Evolutionary conservation across 2,888 invertebrate species (phyloP).

Genomic region (Entomobrya multifasciata): DNA sequence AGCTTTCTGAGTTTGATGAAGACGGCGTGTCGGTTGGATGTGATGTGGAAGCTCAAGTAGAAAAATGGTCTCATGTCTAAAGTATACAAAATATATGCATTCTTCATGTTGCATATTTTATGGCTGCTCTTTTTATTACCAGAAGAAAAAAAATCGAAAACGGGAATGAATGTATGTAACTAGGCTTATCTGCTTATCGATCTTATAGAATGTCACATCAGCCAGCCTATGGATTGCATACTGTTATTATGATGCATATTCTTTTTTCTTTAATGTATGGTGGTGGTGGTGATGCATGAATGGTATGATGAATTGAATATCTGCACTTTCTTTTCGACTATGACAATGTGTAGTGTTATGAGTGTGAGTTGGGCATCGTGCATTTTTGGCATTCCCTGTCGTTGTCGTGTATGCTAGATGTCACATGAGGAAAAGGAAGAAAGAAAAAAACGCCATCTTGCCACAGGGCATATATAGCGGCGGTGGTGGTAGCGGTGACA

Average conservation of each 20-base stretch:
- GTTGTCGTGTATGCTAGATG: constrained; percentile 29
- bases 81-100: neutral
- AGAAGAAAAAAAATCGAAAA: constrained; percentile 15
- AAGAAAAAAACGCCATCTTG: constrained; percentile 8
- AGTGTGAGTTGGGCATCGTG: neutral
- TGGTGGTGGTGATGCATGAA: no score
- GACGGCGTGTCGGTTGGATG: constrained; percentile 46
- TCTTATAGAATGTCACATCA: neutral
- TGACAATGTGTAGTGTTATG: neutral
- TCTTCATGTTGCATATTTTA: neutral
- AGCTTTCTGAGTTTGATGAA: neutral
- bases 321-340: neutral
- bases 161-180: neutral
- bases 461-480: constrained; percentile 20
- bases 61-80: neutral
- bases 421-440: neutral
- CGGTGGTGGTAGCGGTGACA: constrained; percentile 18
- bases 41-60: constrained; percentile 13
- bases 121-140: no score
- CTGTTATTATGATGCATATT: neutral
- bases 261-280: no score
- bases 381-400: neutral
- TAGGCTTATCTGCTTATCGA: constrained; percentile 13
- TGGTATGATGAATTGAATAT: neutral
- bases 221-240: neutral